A percentile compares a stretch with the other conserved stretches of the same genome.
Conservation (phyloP, 2,888 invertebrate genomes). For the Allygus modestus region DNA sequence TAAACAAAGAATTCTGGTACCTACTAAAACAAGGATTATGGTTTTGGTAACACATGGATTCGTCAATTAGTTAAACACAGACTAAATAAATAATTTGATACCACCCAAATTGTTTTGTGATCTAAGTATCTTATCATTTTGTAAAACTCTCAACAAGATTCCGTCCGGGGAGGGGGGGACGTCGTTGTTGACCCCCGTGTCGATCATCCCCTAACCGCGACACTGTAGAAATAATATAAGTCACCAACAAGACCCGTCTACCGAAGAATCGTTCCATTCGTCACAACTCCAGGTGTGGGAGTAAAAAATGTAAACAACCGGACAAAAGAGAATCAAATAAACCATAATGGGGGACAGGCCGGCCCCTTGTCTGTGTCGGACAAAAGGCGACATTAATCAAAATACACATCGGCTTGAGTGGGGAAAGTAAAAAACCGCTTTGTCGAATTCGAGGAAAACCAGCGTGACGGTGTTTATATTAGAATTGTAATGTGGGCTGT, state of each 20-base stretch:
- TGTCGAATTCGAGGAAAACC: slow-evolving; percentile 30
- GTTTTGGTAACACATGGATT: too few relatives aligned
- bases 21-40: too few relatives aligned
- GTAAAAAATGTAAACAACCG: slow-evolving; percentile 49
- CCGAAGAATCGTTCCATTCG: slow-evolving; percentile 24
- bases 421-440: slow-evolving; percentile 20
- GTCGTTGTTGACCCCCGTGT: too few relatives aligned
- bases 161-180: too few relatives aligned
- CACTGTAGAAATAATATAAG: too few relatives aligned
- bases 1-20: too few relatives aligned
- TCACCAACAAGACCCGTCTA: neutral
- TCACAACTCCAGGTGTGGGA: slow-evolving; percentile 21
- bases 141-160: too few relatives aligned
- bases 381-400: slow-evolving; percentile 32
- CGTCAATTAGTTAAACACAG: too few relatives aligned
- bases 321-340: slow-evolving; percentile 56
- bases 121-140: too few relatives aligned
- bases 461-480: slow-evolving; percentile 31
- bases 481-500: neutral
- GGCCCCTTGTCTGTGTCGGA: neutral
- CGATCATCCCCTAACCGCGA: too few relatives aligned
- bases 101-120: too few relatives aligned
- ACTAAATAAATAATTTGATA: too few relatives aligned
- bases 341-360: slow-evolving; percentile 38
- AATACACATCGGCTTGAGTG: neutral